Evolutionary conservation across 2,888 invertebrate species (phyloP).

Genomic region (Adelphocoris suturalis): DNA sequence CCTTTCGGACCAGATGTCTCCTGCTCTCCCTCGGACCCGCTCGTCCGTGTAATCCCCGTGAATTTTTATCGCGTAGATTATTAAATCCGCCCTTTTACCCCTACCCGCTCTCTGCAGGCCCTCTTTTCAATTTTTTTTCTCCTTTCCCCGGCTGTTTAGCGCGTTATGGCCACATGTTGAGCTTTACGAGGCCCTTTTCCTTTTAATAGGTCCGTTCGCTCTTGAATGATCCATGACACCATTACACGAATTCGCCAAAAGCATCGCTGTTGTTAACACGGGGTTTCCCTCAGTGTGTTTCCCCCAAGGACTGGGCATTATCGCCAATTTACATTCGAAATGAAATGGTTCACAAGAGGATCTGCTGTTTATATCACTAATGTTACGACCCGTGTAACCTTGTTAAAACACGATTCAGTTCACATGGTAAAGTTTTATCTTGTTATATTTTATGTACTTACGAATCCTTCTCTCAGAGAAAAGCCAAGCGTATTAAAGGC

Average conservation of each 20-base stretch:
- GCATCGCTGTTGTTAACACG: slow-evolving; percentile 57
- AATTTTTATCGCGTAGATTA: slow-evolving; percentile 68
- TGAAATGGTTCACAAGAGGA: neutral
- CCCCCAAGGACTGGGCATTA: neutral
- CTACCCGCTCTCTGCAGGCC: neutral
- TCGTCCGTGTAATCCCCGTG: slow-evolving; percentile 56
- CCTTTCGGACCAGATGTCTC: slow-evolving; percentile 3
- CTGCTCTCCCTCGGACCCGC: neutral
- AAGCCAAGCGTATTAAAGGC: too few relatives aligned
- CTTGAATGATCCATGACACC: slow-evolving; percentile 68
- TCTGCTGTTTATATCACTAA: neutral
- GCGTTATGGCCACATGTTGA: slow-evolving; percentile 71
- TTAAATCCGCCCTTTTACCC: slow-evolving; percentile 53
- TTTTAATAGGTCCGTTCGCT: slow-evolving; percentile 60
- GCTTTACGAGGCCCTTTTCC: slow-evolving; percentile 61
- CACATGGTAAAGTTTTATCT: slow-evolving; percentile 10
- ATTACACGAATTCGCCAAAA: slow-evolving; percentile 58
- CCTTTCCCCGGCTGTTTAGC: slow-evolving; percentile 64
- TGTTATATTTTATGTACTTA: neutral
- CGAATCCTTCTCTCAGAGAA: too few relatives aligned
- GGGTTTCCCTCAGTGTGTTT: neutral
- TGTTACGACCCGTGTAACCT: slow-evolving; percentile 14
- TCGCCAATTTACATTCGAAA: slow-evolving; percentile 55
- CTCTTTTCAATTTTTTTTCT: slow-evolving; percentile 64
- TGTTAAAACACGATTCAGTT: slow-evolving; percentile 25